Evolutionary conservation across 2,888 invertebrate species (phyloP), one percentile per base, ranked within the genome.

Genomic region (Amblyjoppa proteus): DNA sequence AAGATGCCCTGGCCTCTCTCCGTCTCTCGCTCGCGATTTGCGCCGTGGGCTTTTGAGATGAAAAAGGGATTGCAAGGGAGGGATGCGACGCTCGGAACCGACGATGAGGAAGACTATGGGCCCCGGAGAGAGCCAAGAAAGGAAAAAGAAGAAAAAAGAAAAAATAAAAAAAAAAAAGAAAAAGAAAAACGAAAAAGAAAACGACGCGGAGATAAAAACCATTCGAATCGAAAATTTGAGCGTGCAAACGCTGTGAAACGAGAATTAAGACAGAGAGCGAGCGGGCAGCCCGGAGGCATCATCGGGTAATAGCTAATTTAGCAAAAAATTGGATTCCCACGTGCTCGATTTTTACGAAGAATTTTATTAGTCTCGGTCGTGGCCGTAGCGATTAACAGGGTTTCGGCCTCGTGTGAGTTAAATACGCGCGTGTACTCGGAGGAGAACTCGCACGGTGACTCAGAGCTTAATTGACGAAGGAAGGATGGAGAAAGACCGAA

Each of bases 391-490:
- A 49, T 41, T 41, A 64, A 76, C 31, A 66, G 45, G 41, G 73
- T 58, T 25, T 58, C 28, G 58, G 58, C 58, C 25, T 58, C 28
- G 25, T 25, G 11, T 58, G 58, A 28, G 58, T 58, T 28, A 25
- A 28, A 28, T 6, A 25, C 58, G 28, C 49, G 25, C 68, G 6
- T 45, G 38, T 61, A 51, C 66, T 49, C 69, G 13, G 41, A 58
- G 11, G 20, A 61, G 16, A 11, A 20, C 41, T 16, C 77, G 51
- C 61, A 41, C n/a, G 9, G 31, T 91, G 91, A 92, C 86, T 92
- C 91, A 90, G 88, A 88, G 74, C 82, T 90, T 90, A 92, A 92
- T 92, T 91, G 90, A 88, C 85, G 91, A 87, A 89, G 88, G 87
- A 87, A 89, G 56, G 61, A 79, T 34, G 64, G 61, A 45, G 51